A percentile compares a stretch with the other conserved stretches of the same genome.
Evolutionary conservation across 2,888 invertebrate genomes (phyloP).

Genomic region (Drosophila merina): DNA sequence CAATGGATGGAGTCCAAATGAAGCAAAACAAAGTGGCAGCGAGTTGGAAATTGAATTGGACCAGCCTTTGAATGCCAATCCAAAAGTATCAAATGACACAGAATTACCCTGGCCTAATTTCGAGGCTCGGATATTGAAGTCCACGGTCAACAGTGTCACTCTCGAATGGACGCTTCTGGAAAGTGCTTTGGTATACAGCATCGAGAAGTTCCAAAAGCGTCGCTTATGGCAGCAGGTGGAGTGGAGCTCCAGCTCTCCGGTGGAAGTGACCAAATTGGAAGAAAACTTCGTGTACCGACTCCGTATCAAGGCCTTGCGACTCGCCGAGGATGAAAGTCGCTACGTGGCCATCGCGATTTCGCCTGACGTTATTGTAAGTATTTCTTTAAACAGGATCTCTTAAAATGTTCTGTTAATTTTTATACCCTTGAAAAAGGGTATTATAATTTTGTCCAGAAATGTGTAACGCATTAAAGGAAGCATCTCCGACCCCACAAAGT

Average conservation of each 20-base stretch:
- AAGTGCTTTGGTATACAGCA: conserved; percentile 78
- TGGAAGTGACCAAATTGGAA: conserved; percentile 73
- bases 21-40: conserved; percentile 27
- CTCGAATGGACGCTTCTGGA: conserved; percentile 76
- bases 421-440: no score
- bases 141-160: conserved; percentile 76
- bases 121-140: conserved; percentile 68
- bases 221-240: conserved; percentile 79
- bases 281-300: conserved; percentile 82
- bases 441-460: no score
- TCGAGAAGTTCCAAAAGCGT: conserved; percentile 77
- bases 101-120: conserved; percentile 59
- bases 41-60: conserved; percentile 43
- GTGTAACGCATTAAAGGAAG: no score
- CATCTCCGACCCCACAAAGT: no score
- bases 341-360: conserved; percentile 73
- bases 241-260: conserved; percentile 74
- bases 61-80: background rate
- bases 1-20: conserved; percentile 45
- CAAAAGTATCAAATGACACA: background rate
- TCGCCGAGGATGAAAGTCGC: conserved; percentile 42
- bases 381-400: background rate
- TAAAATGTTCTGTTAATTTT: no score
- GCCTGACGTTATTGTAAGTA: conserved; percentile 76
- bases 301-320: conserved; percentile 77